Evolutionary conservation across 1,140 invertebrate species (phyloP), one percentile per base, ranked within the genome.

Genomic region (Aphaenogaster rudis): DNA sequence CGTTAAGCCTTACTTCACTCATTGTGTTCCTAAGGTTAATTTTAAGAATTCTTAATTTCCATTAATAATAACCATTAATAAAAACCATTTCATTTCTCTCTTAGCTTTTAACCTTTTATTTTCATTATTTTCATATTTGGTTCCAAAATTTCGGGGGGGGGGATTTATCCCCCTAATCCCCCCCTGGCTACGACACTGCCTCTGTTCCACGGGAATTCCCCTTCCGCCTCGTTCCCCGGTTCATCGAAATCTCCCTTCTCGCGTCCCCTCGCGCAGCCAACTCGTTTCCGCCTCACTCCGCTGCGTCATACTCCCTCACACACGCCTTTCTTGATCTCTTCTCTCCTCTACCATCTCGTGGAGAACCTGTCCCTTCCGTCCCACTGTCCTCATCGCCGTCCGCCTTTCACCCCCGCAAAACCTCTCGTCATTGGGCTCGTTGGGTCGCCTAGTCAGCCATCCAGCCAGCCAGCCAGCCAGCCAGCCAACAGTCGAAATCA

Each of bases 401-500:
- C 33, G 45, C 21, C 36, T 39, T 28, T 81, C 66, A 39, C 79
- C 39, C 59, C 45, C 48, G 11, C 42, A 39, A 48, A 3, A 17
- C 48, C 48, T 17, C 33, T 85, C 64, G 21, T 57, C 61, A 6
- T 69, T 50, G 61, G n/a, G 17, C 72, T 81, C 52, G 42, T 50
- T 78, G 50, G 80, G 80, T 74, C 45, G 45, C 42, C 87, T 74
- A 86, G 88, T 67, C 67, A 86, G 74, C 88, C 88, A 90, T 61
- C 86, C 28, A 86, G 15, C 86, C 86, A 88, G 85, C 85, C 67
- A 81, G 86, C 88, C 88, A 85, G 15, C 74, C 86, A 84, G 63
- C 79, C 80, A 82, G 79, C 86, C 79, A 86, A 80, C 89, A 91
- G 90, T 90, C 80, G 90, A 91, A 90, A 91, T 93, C 92, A 93